Conservation (phyloP, 2,113 vertebrate species). For the Lycocorax pyrrhopterus region DNA sequence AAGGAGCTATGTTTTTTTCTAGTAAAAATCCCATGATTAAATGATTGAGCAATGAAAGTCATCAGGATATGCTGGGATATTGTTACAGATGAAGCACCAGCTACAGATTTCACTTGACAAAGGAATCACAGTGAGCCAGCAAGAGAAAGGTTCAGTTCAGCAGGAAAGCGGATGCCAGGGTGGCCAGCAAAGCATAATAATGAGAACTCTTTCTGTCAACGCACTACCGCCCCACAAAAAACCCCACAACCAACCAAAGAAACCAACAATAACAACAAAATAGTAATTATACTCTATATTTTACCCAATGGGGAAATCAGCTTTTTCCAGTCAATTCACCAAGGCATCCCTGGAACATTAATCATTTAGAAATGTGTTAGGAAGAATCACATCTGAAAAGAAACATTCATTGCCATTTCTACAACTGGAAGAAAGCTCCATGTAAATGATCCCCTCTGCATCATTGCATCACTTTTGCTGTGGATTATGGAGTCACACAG, state of each 20-base stretch:
- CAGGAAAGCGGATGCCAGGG: not conserved
- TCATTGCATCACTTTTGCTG: not conserved
- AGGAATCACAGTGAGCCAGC: not conserved
- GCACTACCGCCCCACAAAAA: rapidly evolving
- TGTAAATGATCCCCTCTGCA: not conserved
- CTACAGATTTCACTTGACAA: not conserved
- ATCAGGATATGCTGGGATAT: not conserved
- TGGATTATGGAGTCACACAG: not conserved
- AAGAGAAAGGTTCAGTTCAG: not conserved
- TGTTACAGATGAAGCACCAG: not conserved
- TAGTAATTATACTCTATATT: not conserved
- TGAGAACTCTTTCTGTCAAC: not conserved
- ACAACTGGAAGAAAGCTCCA: not conserved
- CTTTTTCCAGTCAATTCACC: not conserved
- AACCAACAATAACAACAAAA: not conserved
- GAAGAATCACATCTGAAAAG: not conserved
- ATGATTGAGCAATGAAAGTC: not conserved
- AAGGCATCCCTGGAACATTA: not conserved
- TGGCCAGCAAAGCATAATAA: not conserved
- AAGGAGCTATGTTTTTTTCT: not conserved
- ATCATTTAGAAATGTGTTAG: not conserved
- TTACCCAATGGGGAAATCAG: not conserved
- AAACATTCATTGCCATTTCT: not conserved
- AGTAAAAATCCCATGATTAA: not conserved
- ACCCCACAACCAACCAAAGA: not conserved